Conservation (phyloP, 1,140 invertebrate species). For the Calephelis virginiensis region DNA sequence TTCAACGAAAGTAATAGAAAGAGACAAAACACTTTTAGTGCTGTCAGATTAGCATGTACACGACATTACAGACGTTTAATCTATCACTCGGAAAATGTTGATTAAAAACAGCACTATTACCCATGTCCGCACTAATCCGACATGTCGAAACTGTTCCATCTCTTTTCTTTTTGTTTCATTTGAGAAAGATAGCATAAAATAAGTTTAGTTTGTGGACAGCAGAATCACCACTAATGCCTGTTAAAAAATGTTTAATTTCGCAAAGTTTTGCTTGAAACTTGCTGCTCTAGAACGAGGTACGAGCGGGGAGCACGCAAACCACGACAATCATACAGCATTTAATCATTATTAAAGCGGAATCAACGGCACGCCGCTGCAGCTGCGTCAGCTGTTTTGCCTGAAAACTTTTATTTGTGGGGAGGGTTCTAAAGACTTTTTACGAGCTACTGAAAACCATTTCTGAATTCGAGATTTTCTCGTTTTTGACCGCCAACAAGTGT, state of each 20-base stretch:
- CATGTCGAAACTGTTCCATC: too few relatives aligned
- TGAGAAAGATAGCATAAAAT: too few relatives aligned
- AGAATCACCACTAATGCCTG: neutral
- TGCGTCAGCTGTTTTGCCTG: constrained; percentile 60
- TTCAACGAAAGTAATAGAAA: too few relatives aligned
- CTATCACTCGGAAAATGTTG: too few relatives aligned
- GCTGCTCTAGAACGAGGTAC: constrained; percentile 8
- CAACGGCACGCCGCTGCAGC: constrained; percentile 52
- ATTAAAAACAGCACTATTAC: too few relatives aligned
- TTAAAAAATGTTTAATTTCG: constrained; percentile 20
- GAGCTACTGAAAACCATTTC: constrained; percentile 7
- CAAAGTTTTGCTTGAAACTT: constrained; percentile 21
- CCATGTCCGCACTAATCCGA: too few relatives aligned
- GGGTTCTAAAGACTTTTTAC: constrained; percentile 6
- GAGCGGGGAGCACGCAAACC: constrained; percentile 43
- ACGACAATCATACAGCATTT: constrained; percentile 69
- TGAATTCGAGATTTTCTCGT: neutral
- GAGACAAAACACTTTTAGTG: too few relatives aligned
- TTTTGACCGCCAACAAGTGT: neutral
- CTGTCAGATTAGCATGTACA: too few relatives aligned
- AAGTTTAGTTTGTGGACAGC: too few relatives aligned
- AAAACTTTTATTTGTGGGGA: constrained; percentile 30
- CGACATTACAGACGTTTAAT: too few relatives aligned
- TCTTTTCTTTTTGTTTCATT: too few relatives aligned
- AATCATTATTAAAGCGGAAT: constrained; percentile 76